These are phyloP conservation scores for Rhagologus leucostigma DNA, from an alignment of 2,113 vertebrate genomes.

Conservation along the genomic window DNA sequence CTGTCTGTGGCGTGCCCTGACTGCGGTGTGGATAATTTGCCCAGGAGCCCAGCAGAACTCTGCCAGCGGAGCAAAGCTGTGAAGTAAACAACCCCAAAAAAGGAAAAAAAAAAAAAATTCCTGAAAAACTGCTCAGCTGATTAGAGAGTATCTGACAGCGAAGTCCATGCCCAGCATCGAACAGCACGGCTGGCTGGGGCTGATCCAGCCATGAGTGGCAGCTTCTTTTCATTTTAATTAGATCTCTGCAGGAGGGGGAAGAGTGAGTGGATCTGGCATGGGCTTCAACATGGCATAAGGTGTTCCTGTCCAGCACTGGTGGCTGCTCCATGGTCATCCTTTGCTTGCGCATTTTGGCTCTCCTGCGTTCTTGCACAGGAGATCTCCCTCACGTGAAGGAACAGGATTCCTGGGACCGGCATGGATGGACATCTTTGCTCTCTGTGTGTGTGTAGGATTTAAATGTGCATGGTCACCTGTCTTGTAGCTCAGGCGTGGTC, in stretches of 20 bases:
- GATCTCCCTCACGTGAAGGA: rapidly evolving
- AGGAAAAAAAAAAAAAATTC: too few species aligned
- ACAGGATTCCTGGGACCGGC: rapidly evolving
- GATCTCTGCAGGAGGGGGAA: neutral
- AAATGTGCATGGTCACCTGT: rapidly evolving
- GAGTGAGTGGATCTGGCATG: neutral
- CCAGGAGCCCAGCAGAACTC: neutral
- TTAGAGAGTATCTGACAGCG: neutral
- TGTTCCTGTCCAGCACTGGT: neutral
- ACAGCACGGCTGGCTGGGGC: neutral
- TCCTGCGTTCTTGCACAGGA: rapidly evolving
- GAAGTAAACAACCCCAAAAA: neutral
- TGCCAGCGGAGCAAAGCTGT: neutral
- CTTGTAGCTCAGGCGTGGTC: neutral
- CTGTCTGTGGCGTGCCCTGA: conserved; percentile 33
- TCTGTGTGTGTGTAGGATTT: neutral
- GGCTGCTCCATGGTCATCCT: rapidly evolving
- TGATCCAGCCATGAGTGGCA: neutral
- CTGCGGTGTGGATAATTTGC: conserved; percentile 60
- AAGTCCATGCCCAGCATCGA: neutral
- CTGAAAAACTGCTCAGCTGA: neutral
- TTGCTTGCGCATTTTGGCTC: rapidly evolving
- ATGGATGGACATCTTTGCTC: neutral
- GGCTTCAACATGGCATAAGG: neutral
- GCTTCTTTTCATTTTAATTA: neutral